Conservation (phyloP, 2,113 vertebrate species). For the Cygnus buccinator region DNA sequence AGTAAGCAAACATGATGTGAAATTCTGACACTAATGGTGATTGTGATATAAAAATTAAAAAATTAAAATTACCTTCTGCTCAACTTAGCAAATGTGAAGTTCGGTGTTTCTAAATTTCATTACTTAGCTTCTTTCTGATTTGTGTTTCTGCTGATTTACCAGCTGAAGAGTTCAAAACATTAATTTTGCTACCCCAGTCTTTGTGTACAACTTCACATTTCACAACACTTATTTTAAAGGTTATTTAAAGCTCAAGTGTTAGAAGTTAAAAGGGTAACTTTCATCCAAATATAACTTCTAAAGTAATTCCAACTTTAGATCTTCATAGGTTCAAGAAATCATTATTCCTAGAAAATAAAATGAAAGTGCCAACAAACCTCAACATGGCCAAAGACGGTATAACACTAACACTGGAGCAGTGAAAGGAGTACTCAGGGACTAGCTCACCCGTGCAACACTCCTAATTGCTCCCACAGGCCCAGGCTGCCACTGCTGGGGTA, state of each 20-base stretch:
- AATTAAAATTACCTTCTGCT: not conserved
- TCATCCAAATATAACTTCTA: not conserved
- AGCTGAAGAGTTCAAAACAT: not conserved
- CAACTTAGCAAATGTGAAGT: not conserved
- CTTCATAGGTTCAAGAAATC: not conserved
- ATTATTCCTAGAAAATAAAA: not conserved
- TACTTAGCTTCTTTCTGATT: not conserved
- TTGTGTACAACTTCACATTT: not conserved
- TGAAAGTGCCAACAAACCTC: not conserved
- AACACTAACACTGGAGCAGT: not conserved
- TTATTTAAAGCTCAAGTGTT: not conserved
- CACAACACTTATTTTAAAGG: not conserved
- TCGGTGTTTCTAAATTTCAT: not conserved
- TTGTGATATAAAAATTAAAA: not conserved
- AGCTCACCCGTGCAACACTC: not conserved
- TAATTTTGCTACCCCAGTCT: not conserved
- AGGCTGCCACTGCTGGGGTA: not conserved
- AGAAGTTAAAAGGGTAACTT: not conserved
- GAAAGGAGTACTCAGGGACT: not conserved
- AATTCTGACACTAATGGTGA: not conserved
- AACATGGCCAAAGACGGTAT: fast-evolving
- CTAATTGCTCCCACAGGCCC: not conserved
- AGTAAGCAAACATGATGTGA: not conserved
- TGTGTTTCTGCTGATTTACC: not conserved
- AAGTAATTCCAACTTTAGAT: not conserved